A percentile compares a stretch with the other conserved stretches of the same genome.
Evolutionary conservation across 2,888 invertebrate species (phyloP).

Genomic region (Hedychridium roseum): DNA sequence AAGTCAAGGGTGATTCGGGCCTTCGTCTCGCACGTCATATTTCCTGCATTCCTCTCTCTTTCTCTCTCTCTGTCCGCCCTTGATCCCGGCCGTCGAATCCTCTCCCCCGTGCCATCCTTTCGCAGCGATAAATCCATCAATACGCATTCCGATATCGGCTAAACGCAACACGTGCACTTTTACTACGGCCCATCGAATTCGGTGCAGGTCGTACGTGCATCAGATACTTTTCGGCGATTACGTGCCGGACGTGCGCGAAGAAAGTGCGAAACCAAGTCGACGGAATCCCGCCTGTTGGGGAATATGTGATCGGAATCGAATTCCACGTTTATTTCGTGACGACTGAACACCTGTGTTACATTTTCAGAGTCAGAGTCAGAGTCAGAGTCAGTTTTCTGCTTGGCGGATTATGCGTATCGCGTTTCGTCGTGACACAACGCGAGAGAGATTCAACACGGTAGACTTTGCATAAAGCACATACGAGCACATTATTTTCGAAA

Average conservation of each 20-base stretch:
- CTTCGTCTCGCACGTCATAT: background rate
- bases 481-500: no score
- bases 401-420: slow-evolving; percentile 11
- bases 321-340: no score
- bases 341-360: no score
- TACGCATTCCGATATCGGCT: background rate
- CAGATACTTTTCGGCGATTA: background rate
- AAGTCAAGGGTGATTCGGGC: slow-evolving; percentile 37
- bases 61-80: background rate
- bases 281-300: background rate
- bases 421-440: slow-evolving; percentile 3
- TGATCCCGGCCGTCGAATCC: background rate
- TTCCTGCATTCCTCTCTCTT: background rate
- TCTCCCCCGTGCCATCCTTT: no score
- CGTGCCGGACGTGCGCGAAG: background rate
- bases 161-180: background rate
- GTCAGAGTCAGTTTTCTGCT: slow-evolving; percentile 18
- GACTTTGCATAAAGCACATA: no score
- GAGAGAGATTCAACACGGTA: slow-evolving; percentile 10
- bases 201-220: background rate
- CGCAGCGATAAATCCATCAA: no score
- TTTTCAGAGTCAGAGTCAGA: background rate
- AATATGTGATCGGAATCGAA: no score
- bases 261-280: background rate
- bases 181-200: background rate